Conservation (phyloP, 2,888 invertebrate species). For the Rhingia rostrata region DNA sequence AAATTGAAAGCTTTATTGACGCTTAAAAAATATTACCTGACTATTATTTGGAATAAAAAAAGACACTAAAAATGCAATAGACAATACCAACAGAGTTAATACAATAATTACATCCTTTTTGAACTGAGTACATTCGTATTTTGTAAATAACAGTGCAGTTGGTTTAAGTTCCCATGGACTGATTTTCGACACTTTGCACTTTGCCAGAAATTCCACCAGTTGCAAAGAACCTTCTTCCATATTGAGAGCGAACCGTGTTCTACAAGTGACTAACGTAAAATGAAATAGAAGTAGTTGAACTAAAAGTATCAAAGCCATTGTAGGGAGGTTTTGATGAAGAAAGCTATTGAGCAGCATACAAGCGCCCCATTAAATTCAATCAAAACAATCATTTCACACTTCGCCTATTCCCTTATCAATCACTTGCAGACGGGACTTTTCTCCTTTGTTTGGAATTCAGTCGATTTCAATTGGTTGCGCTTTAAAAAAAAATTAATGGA, state of each 20-base stretch:
- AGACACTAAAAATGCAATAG: constrained; percentile 3
- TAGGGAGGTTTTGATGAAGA: neutral
- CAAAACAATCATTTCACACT: constrained; percentile 56
- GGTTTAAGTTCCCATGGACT: constrained; percentile 45
- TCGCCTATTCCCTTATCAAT: constrained; percentile 58
- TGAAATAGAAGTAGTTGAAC: constrained; percentile 2
- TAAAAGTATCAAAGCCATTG: neutral
- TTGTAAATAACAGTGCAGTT: constrained; percentile 1
- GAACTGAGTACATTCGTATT: neutral
- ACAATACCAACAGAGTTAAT: constrained; percentile 12
- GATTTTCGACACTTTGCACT: constrained; percentile 51
- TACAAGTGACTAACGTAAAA: constrained; percentile 15
- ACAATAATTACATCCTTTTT: constrained; percentile 45
- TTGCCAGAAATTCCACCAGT: constrained; percentile 43
- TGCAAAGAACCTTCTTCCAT: constrained; percentile 61
- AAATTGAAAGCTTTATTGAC: neutral
- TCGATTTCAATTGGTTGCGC: constrained; percentile 26
- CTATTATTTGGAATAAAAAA: constrained; percentile 29
- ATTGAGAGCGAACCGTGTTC: neutral
- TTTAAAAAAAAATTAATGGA: neutral
- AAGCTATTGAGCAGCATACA: constrained; percentile 3
- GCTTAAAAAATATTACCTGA: constrained; percentile 19
- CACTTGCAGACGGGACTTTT: constrained; percentile 47
- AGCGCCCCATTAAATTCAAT: constrained; percentile 40
- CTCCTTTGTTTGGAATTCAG: constrained; percentile 32